Conservation (phyloP, 2,888 invertebrate species). For the Macrophya alboannulata region DNA sequence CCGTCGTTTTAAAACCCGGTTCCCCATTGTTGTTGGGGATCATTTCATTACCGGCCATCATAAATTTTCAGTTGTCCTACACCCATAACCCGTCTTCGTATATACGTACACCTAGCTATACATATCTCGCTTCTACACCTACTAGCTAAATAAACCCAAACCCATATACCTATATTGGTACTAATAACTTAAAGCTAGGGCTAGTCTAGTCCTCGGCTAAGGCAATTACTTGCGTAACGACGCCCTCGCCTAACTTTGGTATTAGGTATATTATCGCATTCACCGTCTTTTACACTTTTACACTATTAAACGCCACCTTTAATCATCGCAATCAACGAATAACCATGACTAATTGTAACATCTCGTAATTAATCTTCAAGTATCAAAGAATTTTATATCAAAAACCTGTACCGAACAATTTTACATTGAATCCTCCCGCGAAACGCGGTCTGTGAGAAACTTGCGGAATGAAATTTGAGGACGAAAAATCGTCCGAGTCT, state of each 20-base stretch:
- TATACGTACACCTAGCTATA: background rate
- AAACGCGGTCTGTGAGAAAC: background rate
- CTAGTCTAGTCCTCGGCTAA: background rate
- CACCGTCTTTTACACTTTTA: background rate
- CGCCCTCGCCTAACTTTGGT: constrained; percentile 34
- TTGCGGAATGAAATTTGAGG: background rate
- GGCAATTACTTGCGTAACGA: constrained; percentile 50
- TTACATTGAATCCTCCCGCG: too few relatives aligned
- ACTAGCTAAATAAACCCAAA: background rate
- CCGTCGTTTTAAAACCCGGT: constrained; percentile 38
- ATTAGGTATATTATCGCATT: background rate
- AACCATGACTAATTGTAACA: constrained; percentile 26
- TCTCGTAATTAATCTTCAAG: background rate
- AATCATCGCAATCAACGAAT: background rate
- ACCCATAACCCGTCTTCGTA: background rate
- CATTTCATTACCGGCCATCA: constrained; percentile 56
- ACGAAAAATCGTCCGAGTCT: background rate
- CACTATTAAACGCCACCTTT: constrained; percentile 31
- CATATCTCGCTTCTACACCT: background rate
- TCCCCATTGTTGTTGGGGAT: constrained; percentile 55
- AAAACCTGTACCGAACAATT: too few relatives aligned
- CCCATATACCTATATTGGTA: background rate
- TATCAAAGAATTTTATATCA: background rate
- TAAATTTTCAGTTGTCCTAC: constrained; percentile 54
- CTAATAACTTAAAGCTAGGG: constrained; percentile 34